Evolutionary conservation across 2,888 invertebrate species (phyloP).

Genomic region (Craniophora ligustri): DNA sequence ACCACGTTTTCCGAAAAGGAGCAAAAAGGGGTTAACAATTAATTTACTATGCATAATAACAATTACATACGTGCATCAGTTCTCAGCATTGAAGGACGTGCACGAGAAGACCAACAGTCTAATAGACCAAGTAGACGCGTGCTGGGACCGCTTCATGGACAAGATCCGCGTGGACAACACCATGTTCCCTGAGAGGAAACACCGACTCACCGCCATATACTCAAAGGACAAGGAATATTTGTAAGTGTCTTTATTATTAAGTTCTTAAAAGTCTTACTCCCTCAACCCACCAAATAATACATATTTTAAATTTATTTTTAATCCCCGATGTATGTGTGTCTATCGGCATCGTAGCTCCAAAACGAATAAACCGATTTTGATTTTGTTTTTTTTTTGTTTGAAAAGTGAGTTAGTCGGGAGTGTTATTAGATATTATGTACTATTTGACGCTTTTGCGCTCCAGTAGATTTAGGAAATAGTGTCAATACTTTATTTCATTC

Average conservation of each 20-base stretch:
- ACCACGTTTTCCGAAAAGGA: no score
- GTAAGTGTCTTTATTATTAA: conserved; percentile 88
- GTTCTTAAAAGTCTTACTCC: no score
- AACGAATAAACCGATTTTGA: no score
- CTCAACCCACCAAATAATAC: no score
- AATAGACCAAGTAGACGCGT: conserved; percentile 86
- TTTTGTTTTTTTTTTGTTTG: no score
- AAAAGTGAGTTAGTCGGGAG: no score
- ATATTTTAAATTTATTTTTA: no score
- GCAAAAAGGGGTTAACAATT: background rate
- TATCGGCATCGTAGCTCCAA: no score
- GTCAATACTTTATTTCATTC: background rate
- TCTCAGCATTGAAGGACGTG: conserved; percentile 90
- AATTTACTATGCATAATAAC: background rate
- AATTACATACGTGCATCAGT: conserved; percentile 69
- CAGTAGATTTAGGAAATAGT: background rate
- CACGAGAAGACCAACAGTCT: conserved; percentile 89
- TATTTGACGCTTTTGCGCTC: no score
- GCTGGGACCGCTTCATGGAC: conserved; percentile 88
- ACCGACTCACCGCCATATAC: conserved; percentile 96
- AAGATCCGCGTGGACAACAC: conserved; percentile 91
- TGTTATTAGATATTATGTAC: background rate
- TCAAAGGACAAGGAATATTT: conserved; percentile 97
- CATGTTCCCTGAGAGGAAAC: conserved; percentile 93
- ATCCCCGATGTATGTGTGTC: no score